These are phyloP conservation scores for Oreochromis grahami DNA, from an alignment of 2,797 vertebrate species.

Conservation along the genomic window DNA sequence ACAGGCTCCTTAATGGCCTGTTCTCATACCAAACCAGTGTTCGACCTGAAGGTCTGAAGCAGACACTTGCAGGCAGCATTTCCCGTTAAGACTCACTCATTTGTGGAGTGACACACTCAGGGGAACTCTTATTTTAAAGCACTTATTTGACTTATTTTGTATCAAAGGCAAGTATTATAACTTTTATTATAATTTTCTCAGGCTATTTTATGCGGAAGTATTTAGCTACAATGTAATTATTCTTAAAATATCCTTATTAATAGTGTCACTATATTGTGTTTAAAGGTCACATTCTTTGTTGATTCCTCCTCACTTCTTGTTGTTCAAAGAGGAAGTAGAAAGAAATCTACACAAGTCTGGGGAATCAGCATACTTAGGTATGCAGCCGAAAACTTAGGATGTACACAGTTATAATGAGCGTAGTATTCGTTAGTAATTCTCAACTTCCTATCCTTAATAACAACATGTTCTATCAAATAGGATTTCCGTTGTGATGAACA, in stretches of 20 bases:
- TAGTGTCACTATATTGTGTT: background rate
- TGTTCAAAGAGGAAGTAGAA: background rate
- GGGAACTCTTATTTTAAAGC: background rate
- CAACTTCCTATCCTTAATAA: background rate
- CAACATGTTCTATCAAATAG: background rate
- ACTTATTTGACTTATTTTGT: background rate
- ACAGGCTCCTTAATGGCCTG: background rate
- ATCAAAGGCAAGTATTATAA: background rate
- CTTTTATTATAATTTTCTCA: background rate
- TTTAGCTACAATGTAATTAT: background rate
- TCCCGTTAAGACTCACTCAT: background rate
- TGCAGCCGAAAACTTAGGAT: background rate
- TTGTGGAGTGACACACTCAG: background rate
- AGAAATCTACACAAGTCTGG: background rate
- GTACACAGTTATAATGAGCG: background rate
- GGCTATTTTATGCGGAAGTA: background rate
- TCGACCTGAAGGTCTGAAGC: accelerated
- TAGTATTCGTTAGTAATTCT: background rate
- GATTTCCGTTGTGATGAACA: background rate
- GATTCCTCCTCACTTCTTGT: background rate
- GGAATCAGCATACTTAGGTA: background rate
- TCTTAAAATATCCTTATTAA: background rate
- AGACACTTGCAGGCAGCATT: background rate
- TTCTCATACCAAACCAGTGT: background rate
- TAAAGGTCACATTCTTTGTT: background rate